A percentile compares a stretch with the other conserved stretches of the same genome.
Conservation (phyloP, 2,888 invertebrate genomes). For the Trissoscelio sp. region DNA sequence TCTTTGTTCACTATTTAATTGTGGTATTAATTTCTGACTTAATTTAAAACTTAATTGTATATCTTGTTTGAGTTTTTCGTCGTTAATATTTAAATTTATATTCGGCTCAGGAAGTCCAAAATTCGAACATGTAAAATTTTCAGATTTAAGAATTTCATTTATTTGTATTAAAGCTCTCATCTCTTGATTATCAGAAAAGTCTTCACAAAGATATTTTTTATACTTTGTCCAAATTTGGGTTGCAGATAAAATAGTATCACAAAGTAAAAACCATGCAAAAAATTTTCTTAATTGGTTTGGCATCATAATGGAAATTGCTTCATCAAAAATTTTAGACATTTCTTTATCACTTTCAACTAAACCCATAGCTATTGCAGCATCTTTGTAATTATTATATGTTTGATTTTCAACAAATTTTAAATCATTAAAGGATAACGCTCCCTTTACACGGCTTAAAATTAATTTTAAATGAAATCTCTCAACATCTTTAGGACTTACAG, state of each 20-base stretch:
- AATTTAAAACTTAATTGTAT: neutral
- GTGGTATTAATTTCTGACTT: neutral
- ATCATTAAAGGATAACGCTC: slow-evolving; percentile 41
- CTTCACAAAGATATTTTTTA: slow-evolving; percentile 37
- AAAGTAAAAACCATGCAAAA: slow-evolving; percentile 25
- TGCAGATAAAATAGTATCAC: slow-evolving; percentile 2
- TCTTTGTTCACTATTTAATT: slow-evolving; percentile 6
- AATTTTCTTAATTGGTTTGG: slow-evolving; percentile 22
- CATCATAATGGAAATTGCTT: slow-evolving; percentile 24
- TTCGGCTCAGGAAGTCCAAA: slow-evolving; percentile 31
- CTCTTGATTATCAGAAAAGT: slow-evolving; percentile 8
- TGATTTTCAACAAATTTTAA: slow-evolving; percentile 26
- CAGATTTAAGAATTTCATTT: slow-evolving; percentile 11
- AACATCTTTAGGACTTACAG: slow-evolving; percentile 46
- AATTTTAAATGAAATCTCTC: slow-evolving; percentile 58
- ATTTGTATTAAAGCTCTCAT: slow-evolving; percentile 3
- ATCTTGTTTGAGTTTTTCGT: neutral
- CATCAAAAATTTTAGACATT: slow-evolving; percentile 23
- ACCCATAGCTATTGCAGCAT: slow-evolving; percentile 40
- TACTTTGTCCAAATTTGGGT: slow-evolving; percentile 20
- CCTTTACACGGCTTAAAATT: slow-evolving; percentile 39
- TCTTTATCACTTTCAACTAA: slow-evolving; percentile 20
- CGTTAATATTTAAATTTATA: neutral
- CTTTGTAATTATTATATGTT: slow-evolving; percentile 19
- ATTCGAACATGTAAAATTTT: slow-evolving; percentile 25